Evolutionary conservation across 2,113 vertebrate species (phyloP), one percentile per base, ranked within the genome.

Genomic region (Myocastor coypus): DNA sequence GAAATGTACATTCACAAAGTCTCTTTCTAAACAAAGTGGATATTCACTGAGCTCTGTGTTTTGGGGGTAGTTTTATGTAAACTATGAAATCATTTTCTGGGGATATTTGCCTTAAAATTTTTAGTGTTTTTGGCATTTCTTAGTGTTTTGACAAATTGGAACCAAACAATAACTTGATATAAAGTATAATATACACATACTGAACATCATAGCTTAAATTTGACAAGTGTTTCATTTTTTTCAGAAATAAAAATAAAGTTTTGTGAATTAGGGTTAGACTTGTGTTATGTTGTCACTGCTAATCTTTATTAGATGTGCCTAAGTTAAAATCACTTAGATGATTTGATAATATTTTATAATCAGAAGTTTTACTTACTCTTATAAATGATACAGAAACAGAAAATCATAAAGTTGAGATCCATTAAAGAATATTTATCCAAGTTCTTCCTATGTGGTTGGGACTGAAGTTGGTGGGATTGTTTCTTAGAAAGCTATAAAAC

Each of bases 221-320:
- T 95, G 52, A 85, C 64, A 84, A 57, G 78, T 82, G 42, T 69
- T 87, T 96, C 73, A 68, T 82, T 93, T 84, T 84, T 83, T 93
- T 92, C 16, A 83, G 61, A 6, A 66, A 93, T 84, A 93, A 90
- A 95, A 95, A 86, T 91, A 61, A 89, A 95, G 78, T 64, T 91
- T 92, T 88, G 66, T 92, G 77, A 40, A 75, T 89, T 88, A 94
- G 73, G 85, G 17, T 69, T 64, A 75, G 96, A 68, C 81, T 83
- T 95, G 40, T 92, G 32, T 88, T 94, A 87, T 73, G 34, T 71
- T 86, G 32, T 95, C 96, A 69, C n/a, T 89, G 87, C 61, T 97
- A 83, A 90, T 83, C 66, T 95, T 61, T 86, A 92, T 91, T 85
- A 86, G 80, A 88, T 96, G 42, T 55, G 57, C 50, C 30, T 83